Conservation (phyloP, 2,113 vertebrate species). For the Nyctibius bracteatus region DNA sequence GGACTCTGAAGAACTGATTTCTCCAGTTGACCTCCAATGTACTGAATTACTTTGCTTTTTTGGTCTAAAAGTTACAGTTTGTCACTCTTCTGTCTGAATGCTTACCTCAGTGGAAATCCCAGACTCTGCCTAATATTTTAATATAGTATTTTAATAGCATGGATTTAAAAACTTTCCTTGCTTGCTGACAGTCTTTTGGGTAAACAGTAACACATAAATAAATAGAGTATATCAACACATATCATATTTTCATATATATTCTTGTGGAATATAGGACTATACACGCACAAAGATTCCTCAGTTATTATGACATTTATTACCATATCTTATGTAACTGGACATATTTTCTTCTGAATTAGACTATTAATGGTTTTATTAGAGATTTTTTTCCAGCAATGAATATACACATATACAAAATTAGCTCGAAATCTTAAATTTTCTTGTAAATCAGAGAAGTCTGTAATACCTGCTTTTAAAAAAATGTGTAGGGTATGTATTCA, state of each 20-base stretch:
- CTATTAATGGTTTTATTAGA: neutral
- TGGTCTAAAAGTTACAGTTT: neutral
- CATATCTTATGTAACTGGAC: neutral
- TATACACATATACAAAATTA: neutral
- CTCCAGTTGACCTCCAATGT: neutral
- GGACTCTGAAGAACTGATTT: neutral
- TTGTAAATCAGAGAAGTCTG: neutral
- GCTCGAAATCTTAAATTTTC: neutral
- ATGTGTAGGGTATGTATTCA: neutral
- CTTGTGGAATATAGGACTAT: neutral
- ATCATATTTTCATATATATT: neutral
- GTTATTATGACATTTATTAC: neutral
- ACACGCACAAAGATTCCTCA: neutral
- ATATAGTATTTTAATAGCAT: neutral
- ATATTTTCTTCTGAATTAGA: neutral
- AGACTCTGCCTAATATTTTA: neutral
- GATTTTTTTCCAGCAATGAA: neutral
- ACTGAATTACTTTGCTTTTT: neutral
- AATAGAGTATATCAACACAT: neutral
- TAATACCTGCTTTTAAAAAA: neutral
- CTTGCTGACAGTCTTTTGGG: neutral
- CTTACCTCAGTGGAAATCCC: neutral
- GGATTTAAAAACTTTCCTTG: neutral
- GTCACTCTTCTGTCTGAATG: neutral
- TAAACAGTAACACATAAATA: neutral